Base-by-base conservation (phyloP, 2,888 invertebrate genomes). In the Chrysomela aeneicollis region DNA sequence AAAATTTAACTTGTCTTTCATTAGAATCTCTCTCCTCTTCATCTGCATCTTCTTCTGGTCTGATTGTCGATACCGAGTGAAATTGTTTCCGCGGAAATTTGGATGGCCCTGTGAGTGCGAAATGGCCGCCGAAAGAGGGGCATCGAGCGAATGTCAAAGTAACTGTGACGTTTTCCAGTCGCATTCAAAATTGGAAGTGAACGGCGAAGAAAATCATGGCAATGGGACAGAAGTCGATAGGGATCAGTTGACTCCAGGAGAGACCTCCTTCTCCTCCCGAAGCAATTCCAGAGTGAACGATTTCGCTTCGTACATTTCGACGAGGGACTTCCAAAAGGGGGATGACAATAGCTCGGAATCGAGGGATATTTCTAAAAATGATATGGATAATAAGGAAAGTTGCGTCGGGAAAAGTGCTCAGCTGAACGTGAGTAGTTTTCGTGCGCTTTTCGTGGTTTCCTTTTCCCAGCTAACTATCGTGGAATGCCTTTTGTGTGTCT, bases 301-400 rank as follows among this genome's bases (percentile, higher is more conserved):
- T 79, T 87, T 87, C 77, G 87, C 88, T 63, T 88, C 88, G 60
- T 88, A 87, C 77, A 88, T 88, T 74, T 86, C 87, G 75, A 71
- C 74, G 30, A 80, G 77, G 67, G 78, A 78, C 67, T 76, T 85
- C 64, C 83, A 85, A 0, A 84, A 85, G 15, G 86, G 85, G 1
- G 80, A 84, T 18, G 69, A 72, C 10, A 79, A 81, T 15, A 79
- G 67, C 9, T 65, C 66, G 19, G 69, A 67, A 18, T 32, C 46
- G 21, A 59, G 63, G 55, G 66, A 67, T 9, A 60, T 21, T 55
- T 50, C 51, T 19, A 69, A 71, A 68, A 71, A 71, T 73, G 68
- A 71, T 52, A 66, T 71, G 68, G 71, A 72, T 61, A 64, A 35
- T 57, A 71, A 71, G 61, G 70, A 71, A 51, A 63, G 59, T 57